A percentile compares a stretch with the other conserved stretches of the same genome.
Evolutionary conservation across 2,797 vertebrate genomes (phyloP).

Genomic region (Ciconia nigra): DNA sequence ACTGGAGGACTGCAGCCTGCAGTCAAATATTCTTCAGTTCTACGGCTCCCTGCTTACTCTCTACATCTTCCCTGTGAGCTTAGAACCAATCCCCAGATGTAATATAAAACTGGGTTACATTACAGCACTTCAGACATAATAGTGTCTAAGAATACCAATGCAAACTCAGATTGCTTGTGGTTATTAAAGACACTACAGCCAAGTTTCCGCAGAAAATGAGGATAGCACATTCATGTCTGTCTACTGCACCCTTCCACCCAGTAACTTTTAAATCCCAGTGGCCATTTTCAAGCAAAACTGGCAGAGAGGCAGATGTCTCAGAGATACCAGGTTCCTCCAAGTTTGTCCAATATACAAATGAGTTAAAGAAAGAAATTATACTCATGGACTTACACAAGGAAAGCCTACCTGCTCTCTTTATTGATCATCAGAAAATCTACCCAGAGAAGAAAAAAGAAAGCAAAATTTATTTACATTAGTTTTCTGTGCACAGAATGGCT

Average conservation of each 20-base stretch:
- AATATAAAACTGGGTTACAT: not conserved
- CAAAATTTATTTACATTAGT: not conserved
- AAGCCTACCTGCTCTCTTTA: not conserved
- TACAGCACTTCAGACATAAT: not conserved
- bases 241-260: not conserved
- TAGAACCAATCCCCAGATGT: not conserved
- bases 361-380: not conserved
- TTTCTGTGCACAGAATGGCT: not conserved
- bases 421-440: not conserved
- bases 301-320: not conserved
- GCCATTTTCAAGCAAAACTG: not conserved
- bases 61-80: not conserved
- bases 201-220: not conserved
- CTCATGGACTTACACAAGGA: not conserved
- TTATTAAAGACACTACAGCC: not conserved
- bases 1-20: not conserved
- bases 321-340: not conserved
- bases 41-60: not conserved
- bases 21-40: not conserved
- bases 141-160: not conserved
- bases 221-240: not conserved
- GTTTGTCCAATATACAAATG: not conserved
- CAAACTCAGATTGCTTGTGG: not conserved
- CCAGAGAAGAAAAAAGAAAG: not conserved
- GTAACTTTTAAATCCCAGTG: not conserved